A percentile compares a stretch with the other conserved stretches of the same genome.
phyloP scores from a whole-genome alignment of 2,888 invertebrate genomes.

The Eupelmus urozonus region DNA sequence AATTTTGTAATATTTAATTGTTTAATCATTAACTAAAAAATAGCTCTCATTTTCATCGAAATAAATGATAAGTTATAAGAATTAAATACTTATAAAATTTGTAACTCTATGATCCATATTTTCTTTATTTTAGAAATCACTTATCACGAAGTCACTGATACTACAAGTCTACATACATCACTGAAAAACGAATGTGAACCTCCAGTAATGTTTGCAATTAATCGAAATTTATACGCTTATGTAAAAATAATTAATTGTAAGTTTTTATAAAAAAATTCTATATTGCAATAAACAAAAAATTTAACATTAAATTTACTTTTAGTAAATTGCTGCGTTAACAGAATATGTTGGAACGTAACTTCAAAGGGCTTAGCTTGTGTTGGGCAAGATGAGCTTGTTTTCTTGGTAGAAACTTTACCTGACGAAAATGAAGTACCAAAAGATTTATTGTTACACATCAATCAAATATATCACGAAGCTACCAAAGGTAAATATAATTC shows the following conservation, averaged over 20 bases:
- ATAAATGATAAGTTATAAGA: background rate
- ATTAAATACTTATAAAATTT: no score
- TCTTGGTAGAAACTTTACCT: conserved; percentile 84
- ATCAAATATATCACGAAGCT: conserved; percentile 85
- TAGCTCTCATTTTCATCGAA: no score
- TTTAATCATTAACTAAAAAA: no score
- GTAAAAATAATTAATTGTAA: conserved; percentile 87
- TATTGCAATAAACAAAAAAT: background rate
- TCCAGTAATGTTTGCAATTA: conserved; percentile 85
- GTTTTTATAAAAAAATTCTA: conserved; percentile 71
- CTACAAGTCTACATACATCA: conserved; percentile 79
- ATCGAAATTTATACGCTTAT: conserved; percentile 85
- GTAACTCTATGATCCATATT: no score
- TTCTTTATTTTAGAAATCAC: conserved; percentile 78
- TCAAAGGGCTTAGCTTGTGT: conserved; percentile 88
- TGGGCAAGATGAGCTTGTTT: conserved; percentile 90
- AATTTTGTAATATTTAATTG: no score
- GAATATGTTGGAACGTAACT: conserved; percentile 86
- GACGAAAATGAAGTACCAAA: conserved; percentile 82
- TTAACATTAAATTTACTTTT: conserved; percentile 40
- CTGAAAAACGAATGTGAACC: conserved; percentile 79
- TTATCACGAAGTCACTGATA: conserved; percentile 80
- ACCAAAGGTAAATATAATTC: conserved; percentile 78
- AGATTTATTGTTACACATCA: conserved; percentile 87
- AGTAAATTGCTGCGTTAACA: conserved; percentile 89